A percentile compares a stretch with the other conserved stretches of the same genome.
Conservation (phyloP, 1,140 invertebrate genomes). For the Dryas iulia region DNA sequence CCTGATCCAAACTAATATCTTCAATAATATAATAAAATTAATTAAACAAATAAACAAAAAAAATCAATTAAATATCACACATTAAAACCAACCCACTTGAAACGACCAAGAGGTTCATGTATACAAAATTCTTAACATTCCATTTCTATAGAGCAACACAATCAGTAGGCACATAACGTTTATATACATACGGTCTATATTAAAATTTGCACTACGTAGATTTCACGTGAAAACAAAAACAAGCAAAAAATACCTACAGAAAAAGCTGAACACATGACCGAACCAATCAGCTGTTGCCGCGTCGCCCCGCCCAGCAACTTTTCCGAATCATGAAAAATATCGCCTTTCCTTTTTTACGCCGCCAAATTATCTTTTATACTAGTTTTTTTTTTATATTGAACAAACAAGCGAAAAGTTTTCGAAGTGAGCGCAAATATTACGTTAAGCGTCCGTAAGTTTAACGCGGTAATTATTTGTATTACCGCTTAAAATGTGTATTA, state of each 20-base stretch:
- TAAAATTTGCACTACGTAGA: slow-evolving; percentile 32
- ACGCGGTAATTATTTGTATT: background rate
- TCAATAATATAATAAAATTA: too few species aligned
- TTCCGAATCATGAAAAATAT: slow-evolving; percentile 69
- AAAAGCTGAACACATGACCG: slow-evolving; percentile 69
- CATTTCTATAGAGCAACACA: background rate
- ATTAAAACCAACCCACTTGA: too few species aligned
- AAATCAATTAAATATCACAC: too few species aligned
- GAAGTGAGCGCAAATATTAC: background rate
- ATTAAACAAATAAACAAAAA: too few species aligned
- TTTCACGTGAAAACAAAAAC: slow-evolving; percentile 43
- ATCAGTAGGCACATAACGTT: slow-evolving; percentile 13
- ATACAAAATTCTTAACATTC: background rate
- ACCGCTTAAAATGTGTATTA: background rate
- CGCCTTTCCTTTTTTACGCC: slow-evolving; percentile 53
- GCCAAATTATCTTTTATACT: slow-evolving; percentile 16
- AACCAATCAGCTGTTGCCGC: slow-evolving; percentile 74
- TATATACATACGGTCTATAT: slow-evolving; percentile 27
- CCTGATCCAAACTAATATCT: too few species aligned
- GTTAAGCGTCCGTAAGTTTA: background rate
- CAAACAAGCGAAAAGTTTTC: background rate
- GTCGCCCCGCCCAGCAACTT: slow-evolving; percentile 69
- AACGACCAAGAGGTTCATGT: background rate
- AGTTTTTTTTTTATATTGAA: background rate
- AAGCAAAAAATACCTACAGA: slow-evolving; percentile 75